phyloP scores from a whole-genome alignment of 1,140 invertebrate genomes.

The Camponotus floridanus region DNA sequence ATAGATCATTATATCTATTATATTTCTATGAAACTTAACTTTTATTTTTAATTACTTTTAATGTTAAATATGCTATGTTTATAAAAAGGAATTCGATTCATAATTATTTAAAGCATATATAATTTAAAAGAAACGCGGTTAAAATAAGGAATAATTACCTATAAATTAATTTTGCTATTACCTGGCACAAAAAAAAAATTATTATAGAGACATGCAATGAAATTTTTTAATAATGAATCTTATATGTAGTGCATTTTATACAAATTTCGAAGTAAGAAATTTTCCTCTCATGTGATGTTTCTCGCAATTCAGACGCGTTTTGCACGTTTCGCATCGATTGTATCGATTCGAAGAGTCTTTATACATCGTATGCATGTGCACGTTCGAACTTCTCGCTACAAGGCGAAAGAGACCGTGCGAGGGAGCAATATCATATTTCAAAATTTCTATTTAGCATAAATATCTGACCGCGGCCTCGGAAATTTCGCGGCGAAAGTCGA shows the following conservation, averaged over 20 bases:
- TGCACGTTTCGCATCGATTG: conserved; percentile 41
- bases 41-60: neutral
- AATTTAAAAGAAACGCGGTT: neutral
- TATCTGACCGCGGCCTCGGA: conserved; percentile 70
- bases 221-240: conserved; percentile 12
- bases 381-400: conserved; percentile 14
- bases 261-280: conserved; percentile 13
- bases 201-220: neutral
- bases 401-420: neutral
- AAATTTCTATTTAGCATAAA: conserved; percentile 84
- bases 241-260: neutral
- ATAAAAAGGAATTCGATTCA: neutral
- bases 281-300: conserved; percentile 4
- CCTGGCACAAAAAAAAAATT: neutral
- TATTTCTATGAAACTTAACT: too few species aligned
- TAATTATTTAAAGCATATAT: neutral
- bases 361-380: conserved; percentile 23
- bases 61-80: neutral
- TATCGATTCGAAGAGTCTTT: neutral
- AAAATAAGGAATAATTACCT: neutral
- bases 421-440: conserved; percentile 80
- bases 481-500: conserved; percentile 48
- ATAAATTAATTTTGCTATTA: conserved; percentile 4
- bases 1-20: too few species aligned
- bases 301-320: neutral